Base-by-base conservation (phyloP, 2,113 vertebrate species). In the Malurus elegans region DNA sequence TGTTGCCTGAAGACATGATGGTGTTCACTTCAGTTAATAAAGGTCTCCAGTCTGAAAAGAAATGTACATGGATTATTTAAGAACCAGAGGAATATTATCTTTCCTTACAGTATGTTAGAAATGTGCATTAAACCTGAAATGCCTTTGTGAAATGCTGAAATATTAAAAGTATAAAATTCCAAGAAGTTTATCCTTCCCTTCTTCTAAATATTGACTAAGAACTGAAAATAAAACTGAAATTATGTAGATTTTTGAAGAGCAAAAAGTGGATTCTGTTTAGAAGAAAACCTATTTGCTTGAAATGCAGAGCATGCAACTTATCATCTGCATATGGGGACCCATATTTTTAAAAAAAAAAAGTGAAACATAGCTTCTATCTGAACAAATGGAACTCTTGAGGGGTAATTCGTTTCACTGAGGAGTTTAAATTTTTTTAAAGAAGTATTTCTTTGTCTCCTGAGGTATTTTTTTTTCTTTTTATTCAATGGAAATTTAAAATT, bases 31-130 rank as follows among this genome's bases (percentile, higher is more conserved):
- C 85, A 86, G 87, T 58, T 95, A 94, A 94, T 89, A 93, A 91
- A 82, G 34, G 79, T 36, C 60, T 95, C 26, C 12, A 62, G 26
- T 50, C 34, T 82, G 45, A 91, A 95, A 89, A 95, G 42, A 92
- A 95, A 85, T 65, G 66, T 85, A 61, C 74, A 95, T 94, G 87
- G 74, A 95, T 97, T 96, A 97, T 96, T 96, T 88, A 97, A 95
- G 74, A 89, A 87, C 51, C 60, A 38, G 54, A 79, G 20, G 57
- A 91, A 89, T 82, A 69, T 66, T 45, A 87, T 60, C 78, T 87
- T 94, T 69, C 61, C 50, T 60, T 91, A 84, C 25, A 36, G 14
- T 50, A 42, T n/a, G 6, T 58, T 69, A 81, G 58, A 92, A 82
- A 73, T 62, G 58, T 3, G 16, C 34, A 50, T 65, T 79, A 79